Conservation (phyloP, 2,888 invertebrate genomes). For the Leptopilina syphax region DNA sequence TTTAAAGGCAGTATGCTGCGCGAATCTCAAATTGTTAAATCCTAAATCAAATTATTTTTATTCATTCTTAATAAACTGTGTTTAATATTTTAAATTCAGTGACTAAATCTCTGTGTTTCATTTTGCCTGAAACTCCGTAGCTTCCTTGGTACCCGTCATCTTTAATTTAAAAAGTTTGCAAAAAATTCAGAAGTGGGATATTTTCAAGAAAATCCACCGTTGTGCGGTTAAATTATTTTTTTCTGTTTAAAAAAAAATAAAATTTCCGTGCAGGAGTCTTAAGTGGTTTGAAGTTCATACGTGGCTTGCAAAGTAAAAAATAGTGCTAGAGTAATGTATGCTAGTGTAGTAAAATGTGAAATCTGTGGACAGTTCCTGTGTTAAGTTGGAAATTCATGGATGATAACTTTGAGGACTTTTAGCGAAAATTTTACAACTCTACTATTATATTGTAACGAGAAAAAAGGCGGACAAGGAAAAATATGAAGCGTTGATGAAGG, state of each 20-base stretch:
- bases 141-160: too few species aligned
- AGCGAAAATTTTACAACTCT: neutral
- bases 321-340: neutral
- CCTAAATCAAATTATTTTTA: too few species aligned
- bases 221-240: neutral
- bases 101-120: too few species aligned
- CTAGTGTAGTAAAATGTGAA: neutral
- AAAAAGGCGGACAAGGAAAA: neutral
- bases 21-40: too few species aligned
- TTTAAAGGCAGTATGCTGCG: too few species aligned
- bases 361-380: neutral
- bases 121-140: too few species aligned
- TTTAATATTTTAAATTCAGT: too few species aligned
- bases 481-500: neutral
- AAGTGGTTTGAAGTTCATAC: neutral
- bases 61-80: too few species aligned
- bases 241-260: neutral
- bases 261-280: neutral
- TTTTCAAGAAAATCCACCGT: neutral
- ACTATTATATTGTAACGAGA: neutral
- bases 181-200: neutral
- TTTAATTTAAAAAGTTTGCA: too few species aligned
- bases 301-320: neutral
- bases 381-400: neutral
- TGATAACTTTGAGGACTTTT: neutral